Evolutionary conservation across 2,113 vertebrate species (phyloP).

Genomic region (Plestiodon gilberti): DNA sequence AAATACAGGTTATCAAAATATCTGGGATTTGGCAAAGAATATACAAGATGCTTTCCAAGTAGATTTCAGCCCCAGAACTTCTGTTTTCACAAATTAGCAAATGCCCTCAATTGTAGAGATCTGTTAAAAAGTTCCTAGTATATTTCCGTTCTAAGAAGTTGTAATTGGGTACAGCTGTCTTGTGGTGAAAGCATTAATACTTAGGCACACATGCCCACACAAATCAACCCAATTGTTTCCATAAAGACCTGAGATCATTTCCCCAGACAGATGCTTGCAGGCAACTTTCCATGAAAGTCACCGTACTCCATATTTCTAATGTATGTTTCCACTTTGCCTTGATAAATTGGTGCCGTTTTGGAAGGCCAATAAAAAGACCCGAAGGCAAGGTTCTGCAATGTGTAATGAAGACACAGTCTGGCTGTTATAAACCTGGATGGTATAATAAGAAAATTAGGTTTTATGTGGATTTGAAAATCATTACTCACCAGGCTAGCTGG

Average conservation of each 20-base stretch:
- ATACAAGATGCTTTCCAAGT: not conserved
- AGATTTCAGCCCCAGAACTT: not conserved
- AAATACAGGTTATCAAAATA: not conserved
- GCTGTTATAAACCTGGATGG: not conserved
- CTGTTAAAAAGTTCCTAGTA: not conserved
- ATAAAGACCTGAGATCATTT: not conserved
- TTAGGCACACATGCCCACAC: not conserved
- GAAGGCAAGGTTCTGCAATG: conserved; percentile 16
- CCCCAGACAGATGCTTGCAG: not conserved
- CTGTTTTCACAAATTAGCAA: not conserved
- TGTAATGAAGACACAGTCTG: conserved; percentile 13
- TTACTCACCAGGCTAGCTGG: conserved; percentile 29
- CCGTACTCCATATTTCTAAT: not conserved
- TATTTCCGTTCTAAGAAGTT: not conserved
- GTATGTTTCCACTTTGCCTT: not conserved
- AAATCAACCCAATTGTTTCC: not conserved
- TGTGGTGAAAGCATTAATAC: not conserved
- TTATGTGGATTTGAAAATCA: conserved; percentile 4
- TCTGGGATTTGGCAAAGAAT: not conserved
- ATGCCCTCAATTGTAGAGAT: not conserved
- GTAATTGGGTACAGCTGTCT: not conserved
- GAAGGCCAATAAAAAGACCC: conserved; percentile 22
- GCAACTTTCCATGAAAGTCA: conserved; percentile 12
- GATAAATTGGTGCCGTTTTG: conserved; percentile 21
- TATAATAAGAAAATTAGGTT: conserved; percentile 45